phyloP scores from a whole-genome alignment of 2,113 vertebrate genomes.

The Epinephelus cyanopodus region DNA sequence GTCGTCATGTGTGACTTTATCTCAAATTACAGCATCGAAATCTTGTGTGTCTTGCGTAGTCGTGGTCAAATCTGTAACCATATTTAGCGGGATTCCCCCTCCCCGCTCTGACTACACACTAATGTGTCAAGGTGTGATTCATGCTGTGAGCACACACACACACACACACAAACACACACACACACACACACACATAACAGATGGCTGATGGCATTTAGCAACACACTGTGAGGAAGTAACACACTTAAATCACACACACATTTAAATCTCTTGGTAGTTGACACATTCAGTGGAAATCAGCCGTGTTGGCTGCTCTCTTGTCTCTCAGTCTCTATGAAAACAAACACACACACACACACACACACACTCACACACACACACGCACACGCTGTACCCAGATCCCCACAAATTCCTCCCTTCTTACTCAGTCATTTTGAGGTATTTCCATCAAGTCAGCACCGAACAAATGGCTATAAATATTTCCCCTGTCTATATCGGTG shows the following conservation, averaged over 20 bases:
- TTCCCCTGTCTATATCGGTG: conserved; percentile 32
- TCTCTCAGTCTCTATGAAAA: conserved; percentile 33
- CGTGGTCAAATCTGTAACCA: neutral
- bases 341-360: conserved; percentile 24
- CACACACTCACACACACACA: conserved; percentile 27
- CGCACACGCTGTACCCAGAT: conserved; percentile 3
- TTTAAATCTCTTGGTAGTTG: conserved; percentile 48
- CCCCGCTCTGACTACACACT: neutral
- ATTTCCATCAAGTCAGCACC: conserved; percentile 61
- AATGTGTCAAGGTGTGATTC: conserved; percentile 57
- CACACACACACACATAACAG: conserved; percentile 49
- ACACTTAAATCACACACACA: conserved; percentile 37
- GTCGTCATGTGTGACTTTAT: conserved; percentile 24
- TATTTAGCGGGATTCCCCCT: conserved; percentile 31
- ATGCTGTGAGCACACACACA: conserved; percentile 35
- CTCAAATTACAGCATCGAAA: neutral
- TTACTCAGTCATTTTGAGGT: conserved; percentile 55
- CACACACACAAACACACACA: conserved; percentile 39
- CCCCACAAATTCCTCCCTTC: conserved; percentile 40
- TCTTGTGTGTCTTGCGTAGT: too few relatives aligned
- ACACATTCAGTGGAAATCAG: conserved; percentile 51
- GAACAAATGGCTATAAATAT: conserved; percentile 57
- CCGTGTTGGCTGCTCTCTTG: conserved; percentile 18
- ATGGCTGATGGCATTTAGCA: conserved; percentile 53
- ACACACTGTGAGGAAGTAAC: conserved; percentile 41